phyloP scores from a whole-genome alignment of 2,888 invertebrate species.

The Polydrusus tereticollis region DNA sequence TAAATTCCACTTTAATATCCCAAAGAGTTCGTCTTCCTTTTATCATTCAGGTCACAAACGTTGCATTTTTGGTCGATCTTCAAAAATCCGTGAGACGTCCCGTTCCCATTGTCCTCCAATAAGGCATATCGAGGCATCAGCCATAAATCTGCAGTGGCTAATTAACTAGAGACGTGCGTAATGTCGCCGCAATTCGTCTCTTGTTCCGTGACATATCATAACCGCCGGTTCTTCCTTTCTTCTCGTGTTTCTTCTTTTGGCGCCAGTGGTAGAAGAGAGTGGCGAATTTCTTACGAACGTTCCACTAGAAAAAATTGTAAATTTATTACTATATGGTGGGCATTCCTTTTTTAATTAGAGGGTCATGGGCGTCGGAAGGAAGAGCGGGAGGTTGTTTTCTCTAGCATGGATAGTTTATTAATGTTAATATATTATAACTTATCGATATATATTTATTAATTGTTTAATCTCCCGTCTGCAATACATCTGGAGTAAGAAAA shows the following conservation, averaged over 20 bases:
- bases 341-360: too few species aligned
- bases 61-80: constrained; percentile 21
- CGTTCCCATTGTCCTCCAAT: constrained; percentile 60
- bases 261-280: constrained; percentile 17
- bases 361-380: too few species aligned
- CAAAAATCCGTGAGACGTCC: constrained; percentile 36
- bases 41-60: not conserved
- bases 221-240: constrained; percentile 15
- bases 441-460: too few species aligned
- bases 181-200: constrained; percentile 36
- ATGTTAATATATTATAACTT: too few species aligned
- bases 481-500: too few species aligned
- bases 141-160: constrained; percentile 62
- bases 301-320: not conserved
- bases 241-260: constrained; percentile 5
- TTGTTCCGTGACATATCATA: constrained; percentile 9
- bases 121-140: constrained; percentile 63
- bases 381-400: too few species aligned
- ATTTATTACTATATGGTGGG: too few species aligned
- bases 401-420: too few species aligned
- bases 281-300: not conserved
- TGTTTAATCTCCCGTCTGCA: too few species aligned
- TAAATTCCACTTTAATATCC: too few species aligned
- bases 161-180: constrained; percentile 56
- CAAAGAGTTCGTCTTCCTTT: not conserved